A percentile compares a stretch with the other conserved stretches of the same genome.
These are phyloP conservation scores for Platyscapa corneri DNA, from an alignment of 1,140 invertebrate genomes.

Conservation along the genomic window DNA sequence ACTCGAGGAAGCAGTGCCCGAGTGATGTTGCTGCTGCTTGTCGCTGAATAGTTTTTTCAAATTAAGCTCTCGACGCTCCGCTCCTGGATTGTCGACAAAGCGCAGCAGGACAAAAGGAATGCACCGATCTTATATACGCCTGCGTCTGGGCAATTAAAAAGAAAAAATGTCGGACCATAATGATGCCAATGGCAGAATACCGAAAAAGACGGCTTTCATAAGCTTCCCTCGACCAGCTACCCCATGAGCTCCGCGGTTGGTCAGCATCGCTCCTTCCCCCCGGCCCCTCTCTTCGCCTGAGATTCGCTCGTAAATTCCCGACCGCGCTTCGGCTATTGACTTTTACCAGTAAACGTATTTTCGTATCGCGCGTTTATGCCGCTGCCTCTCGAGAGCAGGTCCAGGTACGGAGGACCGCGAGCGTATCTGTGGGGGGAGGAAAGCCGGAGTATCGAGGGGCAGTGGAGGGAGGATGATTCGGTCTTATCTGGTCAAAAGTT, in stretches of 20 bases:
- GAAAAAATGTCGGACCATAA: constrained; percentile 15
- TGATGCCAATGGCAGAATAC: constrained; percentile 34
- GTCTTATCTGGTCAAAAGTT: constrained; percentile 47
- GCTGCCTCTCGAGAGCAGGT: constrained; percentile 3
- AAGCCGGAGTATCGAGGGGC: too few relatives aligned
- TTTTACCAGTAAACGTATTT: constrained; percentile 43
- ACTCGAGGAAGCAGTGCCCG: too few relatives aligned
- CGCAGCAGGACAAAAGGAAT: background rate
- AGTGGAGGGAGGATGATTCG: background rate
- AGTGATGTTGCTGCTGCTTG: too few relatives aligned
- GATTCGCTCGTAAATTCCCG: constrained; percentile 45
- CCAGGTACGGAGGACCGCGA: background rate
- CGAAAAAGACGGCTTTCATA: background rate
- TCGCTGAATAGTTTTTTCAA: too few relatives aligned
- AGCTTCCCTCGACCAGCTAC: background rate
- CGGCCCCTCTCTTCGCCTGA: background rate
- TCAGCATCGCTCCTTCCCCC: background rate
- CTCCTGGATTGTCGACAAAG: background rate
- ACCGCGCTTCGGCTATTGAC: constrained; percentile 37
- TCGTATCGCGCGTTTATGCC: constrained; percentile 42
- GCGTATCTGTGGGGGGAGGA: background rate
- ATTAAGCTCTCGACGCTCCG: constrained; percentile 5
- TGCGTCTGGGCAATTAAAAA: constrained; percentile 29
- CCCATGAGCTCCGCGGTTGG: background rate
- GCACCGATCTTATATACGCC: background rate